Evolutionary conservation across 30 jellyfish, hydroid and myxozoan species (phyloP).

Genomic region (Aurelia sp.): DNA sequence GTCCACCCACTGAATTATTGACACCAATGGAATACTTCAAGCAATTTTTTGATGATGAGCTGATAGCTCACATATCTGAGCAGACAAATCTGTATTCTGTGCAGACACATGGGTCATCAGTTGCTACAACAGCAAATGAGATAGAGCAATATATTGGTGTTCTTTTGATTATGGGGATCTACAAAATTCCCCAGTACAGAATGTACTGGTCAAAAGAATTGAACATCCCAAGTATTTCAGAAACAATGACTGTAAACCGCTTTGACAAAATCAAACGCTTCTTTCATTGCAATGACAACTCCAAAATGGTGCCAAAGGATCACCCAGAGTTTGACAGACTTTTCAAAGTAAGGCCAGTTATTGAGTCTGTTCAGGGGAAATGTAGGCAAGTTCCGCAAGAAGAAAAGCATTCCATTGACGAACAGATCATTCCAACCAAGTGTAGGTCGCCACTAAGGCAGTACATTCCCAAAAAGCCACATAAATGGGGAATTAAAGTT

Average conservation of each 20-base stretch:
- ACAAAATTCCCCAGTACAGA: constrained; percentile 37
- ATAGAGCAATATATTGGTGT: constrained; percentile 10
- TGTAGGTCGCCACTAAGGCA: background rate
- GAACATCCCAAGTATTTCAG: background rate
- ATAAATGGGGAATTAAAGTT: background rate
- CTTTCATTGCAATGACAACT: no score
- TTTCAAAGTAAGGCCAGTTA: no score
- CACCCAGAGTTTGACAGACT: no score
- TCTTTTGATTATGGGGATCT: background rate
- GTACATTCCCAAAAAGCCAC: background rate
- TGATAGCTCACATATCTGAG: background rate
- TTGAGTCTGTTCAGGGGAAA: no score
- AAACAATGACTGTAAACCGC: no score
- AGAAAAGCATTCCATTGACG: background rate
- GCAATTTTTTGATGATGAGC: constrained; percentile 3
- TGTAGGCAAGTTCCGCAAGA: no score
- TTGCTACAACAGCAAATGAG: constrained; percentile 1
- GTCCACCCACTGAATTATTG: background rate
- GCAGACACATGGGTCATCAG: constrained; percentile 8
- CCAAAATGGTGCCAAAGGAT: no score
- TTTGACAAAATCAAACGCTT: no score
- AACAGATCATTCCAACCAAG: constrained; percentile 8
- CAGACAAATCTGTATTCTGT: constrained; percentile 13
- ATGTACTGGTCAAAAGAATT: constrained; percentile 37
- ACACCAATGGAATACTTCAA: constrained; percentile 4